Evolutionary conservation across 2,113 vertebrate species (phyloP).

Genomic region (Acrocephalus kingi): DNA sequence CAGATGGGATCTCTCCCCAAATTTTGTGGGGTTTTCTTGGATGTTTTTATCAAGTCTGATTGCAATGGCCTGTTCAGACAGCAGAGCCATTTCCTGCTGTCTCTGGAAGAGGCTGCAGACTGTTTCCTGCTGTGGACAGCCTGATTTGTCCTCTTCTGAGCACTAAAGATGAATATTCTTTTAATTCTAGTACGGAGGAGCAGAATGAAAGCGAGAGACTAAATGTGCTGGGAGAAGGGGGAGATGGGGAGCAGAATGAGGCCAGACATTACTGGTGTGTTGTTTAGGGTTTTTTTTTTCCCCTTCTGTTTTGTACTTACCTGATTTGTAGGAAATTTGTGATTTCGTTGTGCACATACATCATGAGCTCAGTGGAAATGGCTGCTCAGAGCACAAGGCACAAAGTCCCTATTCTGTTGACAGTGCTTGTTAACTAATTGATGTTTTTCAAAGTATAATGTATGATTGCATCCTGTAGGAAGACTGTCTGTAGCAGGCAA

Average conservation of each 20-base stretch:
- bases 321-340: neutral
- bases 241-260: neutral
- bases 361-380: neutral
- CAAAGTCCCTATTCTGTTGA: neutral
- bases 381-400: neutral
- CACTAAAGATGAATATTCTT: neutral
- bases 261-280: neutral
- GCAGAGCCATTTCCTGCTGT: constrained; percentile 39
- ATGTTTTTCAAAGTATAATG: fast-evolving
- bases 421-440: neutral
- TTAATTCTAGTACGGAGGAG: neutral
- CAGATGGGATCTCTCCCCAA: neutral
- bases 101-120: constrained; percentile 43
- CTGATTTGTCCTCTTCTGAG: neutral
- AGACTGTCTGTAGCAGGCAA: neutral
- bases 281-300: fast-evolving
- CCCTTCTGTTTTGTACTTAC: fast-evolving
- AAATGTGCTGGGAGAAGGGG: neutral
- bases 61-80: constrained; percentile 42
- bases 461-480: neutral
- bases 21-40: neutral
- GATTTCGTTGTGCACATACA: neutral
- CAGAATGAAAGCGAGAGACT: neutral
- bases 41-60: constrained; percentile 50
- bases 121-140: constrained; percentile 13